Base-by-base conservation (phyloP, 37 sponge, comb jelly and placozoan species). In the Eunapius fragilis region DNA sequence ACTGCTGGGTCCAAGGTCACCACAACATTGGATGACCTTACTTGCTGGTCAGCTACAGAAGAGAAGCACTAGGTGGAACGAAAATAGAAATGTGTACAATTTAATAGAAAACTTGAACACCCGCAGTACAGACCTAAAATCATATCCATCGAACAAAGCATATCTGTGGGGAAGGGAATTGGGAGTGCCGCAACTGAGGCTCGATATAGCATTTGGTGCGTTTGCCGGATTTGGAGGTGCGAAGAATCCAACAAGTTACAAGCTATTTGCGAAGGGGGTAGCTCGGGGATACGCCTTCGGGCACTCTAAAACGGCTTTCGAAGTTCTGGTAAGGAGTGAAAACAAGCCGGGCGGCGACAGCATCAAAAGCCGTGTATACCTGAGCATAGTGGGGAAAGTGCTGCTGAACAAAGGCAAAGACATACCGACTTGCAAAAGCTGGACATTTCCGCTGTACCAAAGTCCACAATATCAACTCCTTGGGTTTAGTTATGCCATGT, bases 81-180 rank as follows among this genome's bases (percentile, higher is more conserved):
- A 58, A 58, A 58, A 58, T 10, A 58, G 14, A 17, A 1, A 58
- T 17, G 19, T 58, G 6, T 90, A 90, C 47, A 69, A 90, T 71
- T 58, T 90, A 24, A 79, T 90, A 31, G 82, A 86, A 13, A 72
- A 78, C 27, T 77, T 77, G 50, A 12, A 69, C 41, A 30, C 74
- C 12, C 37, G 91, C 31, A n/a, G 73, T 50, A 75, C 30, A 77
- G 91, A 90, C 31, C 78, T 86, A 14, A 28, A 13, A 30, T 82
- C 50, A 24, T 86, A 90, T 49, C 91, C 91, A 2, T n/a, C 23
- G 22, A 86, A 90, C 79, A 90, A 69, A 67, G 91, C 91, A 19
- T 90, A 90, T 78, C 82, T 90, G 0, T 90, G 86, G 86, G 86
- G 86, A 22, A 85, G 85, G 77, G 81, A 74, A 37, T 77, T 85